Evolutionary conservation across 2,888 invertebrate genomes (phyloP).

Genomic region (Orthosia cruda): DNA sequence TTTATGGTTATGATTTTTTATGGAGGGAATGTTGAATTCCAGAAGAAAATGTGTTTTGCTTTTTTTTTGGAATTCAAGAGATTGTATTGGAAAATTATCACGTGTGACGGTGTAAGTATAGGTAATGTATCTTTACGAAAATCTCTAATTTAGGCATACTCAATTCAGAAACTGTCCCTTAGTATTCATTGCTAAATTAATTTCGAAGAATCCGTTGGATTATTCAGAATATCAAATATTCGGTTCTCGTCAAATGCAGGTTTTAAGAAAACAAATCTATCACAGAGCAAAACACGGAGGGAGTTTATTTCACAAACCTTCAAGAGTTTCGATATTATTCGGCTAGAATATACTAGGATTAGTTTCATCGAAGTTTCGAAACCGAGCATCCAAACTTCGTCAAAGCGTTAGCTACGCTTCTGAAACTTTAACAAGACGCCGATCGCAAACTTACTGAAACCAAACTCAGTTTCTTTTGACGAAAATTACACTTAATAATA

Average conservation of each 20-base stretch:
- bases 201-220: neutral
- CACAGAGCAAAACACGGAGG: neutral
- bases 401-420: constrained; percentile 31
- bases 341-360: constrained; percentile 19
- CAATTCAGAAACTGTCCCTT: no score
- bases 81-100: neutral
- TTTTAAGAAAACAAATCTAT: neutral
- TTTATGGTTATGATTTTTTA: neutral
- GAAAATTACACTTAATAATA: constrained; percentile 5
- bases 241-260: neutral
- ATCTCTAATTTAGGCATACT: no score
- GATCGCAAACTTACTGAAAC: constrained; percentile 43
- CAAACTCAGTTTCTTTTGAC: constrained; percentile 27
- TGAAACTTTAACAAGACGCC: constrained; percentile 19
- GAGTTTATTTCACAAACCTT: constrained; percentile 15
- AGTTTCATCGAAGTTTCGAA: constrained; percentile 47
- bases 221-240: neutral
- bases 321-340: constrained; percentile 37
- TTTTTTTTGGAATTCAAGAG: neutral
- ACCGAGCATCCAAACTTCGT: constrained; percentile 51
- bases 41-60: neutral
- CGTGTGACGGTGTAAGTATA: no score
- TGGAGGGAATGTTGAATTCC: no score
- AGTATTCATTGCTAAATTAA: neutral
- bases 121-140: no score